These are phyloP conservation scores for Gastrophryne carolinensis DNA, from an alignment of 2,797 vertebrate species.

Conservation along the genomic window DNA sequence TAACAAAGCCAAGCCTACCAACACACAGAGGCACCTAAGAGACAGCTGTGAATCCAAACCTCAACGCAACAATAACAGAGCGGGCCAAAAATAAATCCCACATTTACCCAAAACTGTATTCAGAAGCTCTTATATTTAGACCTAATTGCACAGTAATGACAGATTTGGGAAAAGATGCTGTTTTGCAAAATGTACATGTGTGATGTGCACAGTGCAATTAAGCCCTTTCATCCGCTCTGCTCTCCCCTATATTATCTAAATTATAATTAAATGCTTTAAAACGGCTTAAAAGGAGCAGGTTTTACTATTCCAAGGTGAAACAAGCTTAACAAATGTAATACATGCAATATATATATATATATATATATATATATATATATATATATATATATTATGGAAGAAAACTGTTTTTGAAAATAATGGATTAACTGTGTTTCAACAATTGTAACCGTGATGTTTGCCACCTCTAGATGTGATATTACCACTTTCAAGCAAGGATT, in stretches of 20 bases:
- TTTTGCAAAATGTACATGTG: slow-evolving; percentile 44
- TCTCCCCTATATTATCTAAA: slow-evolving; percentile 21
- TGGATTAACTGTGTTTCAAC: no score
- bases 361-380: no score
- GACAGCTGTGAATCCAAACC: slow-evolving; percentile 26
- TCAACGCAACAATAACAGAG: slow-evolving; percentile 15
- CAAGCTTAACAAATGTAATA: no score
- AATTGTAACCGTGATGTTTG: no score
- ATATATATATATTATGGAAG: no score
- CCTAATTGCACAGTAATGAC: slow-evolving; percentile 38
- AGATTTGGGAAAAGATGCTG: slow-evolving; percentile 35
- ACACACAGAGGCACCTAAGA: not conserved
- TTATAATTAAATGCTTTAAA: slow-evolving; percentile 51
- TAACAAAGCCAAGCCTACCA: not conserved
- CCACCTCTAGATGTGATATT: no score
- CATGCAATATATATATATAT: no score
- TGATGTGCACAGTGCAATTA: slow-evolving; percentile 40
- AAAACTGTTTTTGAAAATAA: no score
- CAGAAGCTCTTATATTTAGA: slow-evolving; percentile 44
- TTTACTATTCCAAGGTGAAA: no score
- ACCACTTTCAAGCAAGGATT: no score
- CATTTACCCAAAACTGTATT: slow-evolving; percentile 32
- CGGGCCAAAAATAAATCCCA: slow-evolving; percentile 4
- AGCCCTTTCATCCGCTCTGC: slow-evolving; percentile 4
- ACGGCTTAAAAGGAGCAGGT: no score